Conservation (phyloP, 2,888 invertebrate genomes). For the Ptychoptera contaminata region DNA sequence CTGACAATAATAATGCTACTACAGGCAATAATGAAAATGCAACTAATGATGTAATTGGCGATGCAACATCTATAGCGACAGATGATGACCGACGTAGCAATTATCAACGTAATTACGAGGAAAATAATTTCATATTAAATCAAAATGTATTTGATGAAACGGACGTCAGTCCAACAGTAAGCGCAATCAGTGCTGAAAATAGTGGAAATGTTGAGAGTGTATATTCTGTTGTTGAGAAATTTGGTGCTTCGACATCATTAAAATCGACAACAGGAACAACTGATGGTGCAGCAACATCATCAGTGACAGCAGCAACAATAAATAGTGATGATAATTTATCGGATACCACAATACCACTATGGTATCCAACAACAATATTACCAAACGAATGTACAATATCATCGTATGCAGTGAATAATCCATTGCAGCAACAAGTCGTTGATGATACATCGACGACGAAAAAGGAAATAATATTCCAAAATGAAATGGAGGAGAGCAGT, state of each 20-base stretch:
- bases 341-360: no score
- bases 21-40: not conserved
- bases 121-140: constrained; percentile 6
- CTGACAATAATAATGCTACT: not conserved
- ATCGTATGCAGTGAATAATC: no score
- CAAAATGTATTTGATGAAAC: not conserved
- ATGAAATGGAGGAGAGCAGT: no score
- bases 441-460: no score
- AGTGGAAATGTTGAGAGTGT: not conserved
- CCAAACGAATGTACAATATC: no score
- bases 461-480: no score
- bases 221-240: not conserved
- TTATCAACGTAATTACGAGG: constrained; percentile 7
- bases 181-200: not conserved
- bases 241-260: not conserved
- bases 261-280: not conserved
- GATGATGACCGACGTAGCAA: constrained; percentile 4
- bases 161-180: not conserved
- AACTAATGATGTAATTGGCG: not conserved
- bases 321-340: not conserved
- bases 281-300: not conserved
- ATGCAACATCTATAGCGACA: not conserved
- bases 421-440: no score
- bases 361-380: no score
- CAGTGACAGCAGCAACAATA: not conserved